Evolutionary conservation across 1,140 invertebrate species (phyloP), one percentile per base, ranked within the genome.

Genomic region (Heliothis subflexa): DNA sequence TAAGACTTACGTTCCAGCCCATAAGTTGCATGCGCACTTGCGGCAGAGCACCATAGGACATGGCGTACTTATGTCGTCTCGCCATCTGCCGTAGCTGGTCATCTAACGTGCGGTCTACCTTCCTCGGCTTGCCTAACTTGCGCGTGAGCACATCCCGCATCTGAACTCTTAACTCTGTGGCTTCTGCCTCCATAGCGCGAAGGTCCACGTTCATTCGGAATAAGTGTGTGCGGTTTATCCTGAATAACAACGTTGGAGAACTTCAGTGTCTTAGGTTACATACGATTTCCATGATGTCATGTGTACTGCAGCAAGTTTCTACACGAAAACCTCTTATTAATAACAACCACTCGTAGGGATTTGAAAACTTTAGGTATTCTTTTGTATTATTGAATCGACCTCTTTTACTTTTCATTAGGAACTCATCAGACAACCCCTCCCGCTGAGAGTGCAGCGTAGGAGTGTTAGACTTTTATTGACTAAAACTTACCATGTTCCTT

Each of bases 201-300:
- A 94, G 62, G 52, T 94, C 93, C 16, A 94, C 83, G 81, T 92
- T 91, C 93, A 93, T 94, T 1, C 93, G 93, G 81, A 93, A 93
- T 14, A 93, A 74, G 78, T 94, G 93, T 0, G 91, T 93, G 40
- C 90, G 89, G 62, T 93, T 94, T 49, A 92, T 82, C 75, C 93
- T 94, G 66, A 11, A 74, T 70, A 61, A 4, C 12, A 40, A 9
- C 54, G 64, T 13, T 33, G 33, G 12, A 55, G 2, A 45, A 61
- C 33, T 40, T 40, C 5, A 7, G 33, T 40, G 0, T 40, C 21
- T 25, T 25, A 25, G 2, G 2, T 25, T 25, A 25, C 21, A 25
- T 25, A 2, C 21, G 21, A 25, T 25, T 25, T 25, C 21, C 21
- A 25, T 25, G 0, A 25, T 25, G 21, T n/a, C n/a, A n/a, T n/a